Evolutionary conservation across 2,797 vertebrate genomes (phyloP).

Genomic region (Lagocephalus sceleratus): DNA sequence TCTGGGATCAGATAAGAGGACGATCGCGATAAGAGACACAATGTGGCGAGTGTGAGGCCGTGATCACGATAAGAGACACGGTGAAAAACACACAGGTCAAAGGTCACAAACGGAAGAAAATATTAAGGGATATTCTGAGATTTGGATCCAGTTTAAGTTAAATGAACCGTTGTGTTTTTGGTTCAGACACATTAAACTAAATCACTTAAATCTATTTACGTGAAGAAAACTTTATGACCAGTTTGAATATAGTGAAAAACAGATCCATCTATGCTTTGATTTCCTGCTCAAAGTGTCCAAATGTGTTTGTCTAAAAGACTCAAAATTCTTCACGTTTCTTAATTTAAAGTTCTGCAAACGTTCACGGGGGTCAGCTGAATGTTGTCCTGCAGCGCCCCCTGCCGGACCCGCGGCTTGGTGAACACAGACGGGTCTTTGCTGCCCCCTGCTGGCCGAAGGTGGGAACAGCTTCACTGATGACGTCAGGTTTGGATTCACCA

Average conservation of each 20-base stretch:
- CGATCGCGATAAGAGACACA: slow-evolving; percentile 23
- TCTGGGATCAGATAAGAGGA: slow-evolving; percentile 10
- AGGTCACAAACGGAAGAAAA: slow-evolving; percentile 2
- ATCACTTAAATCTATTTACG: background rate
- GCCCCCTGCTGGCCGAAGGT: no score
- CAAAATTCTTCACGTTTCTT: background rate
- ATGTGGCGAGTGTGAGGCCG: slow-evolving; percentile 14
- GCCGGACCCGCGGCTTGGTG: no score
- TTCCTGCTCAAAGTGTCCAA: background rate
- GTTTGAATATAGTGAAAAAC: background rate
- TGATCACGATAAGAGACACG: background rate
- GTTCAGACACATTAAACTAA: background rate
- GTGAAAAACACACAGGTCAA: slow-evolving; percentile 8
- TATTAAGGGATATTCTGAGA: background rate
- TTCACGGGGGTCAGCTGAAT: no score
- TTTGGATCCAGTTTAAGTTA: no score
- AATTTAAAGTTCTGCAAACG: no score
- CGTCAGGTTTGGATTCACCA: no score
- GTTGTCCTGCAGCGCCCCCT: slow-evolving; percentile 6
- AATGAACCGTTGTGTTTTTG: no score
- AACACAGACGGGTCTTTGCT: no score
- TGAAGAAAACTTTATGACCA: background rate
- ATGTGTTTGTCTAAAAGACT: background rate
- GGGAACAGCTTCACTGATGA: no score
- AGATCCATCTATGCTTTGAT: background rate